Evolutionary conservation across 2,113 vertebrate genomes (phyloP), one percentile per base, ranked within the genome.

Genomic region (Eolophus roseicapilla): DNA sequence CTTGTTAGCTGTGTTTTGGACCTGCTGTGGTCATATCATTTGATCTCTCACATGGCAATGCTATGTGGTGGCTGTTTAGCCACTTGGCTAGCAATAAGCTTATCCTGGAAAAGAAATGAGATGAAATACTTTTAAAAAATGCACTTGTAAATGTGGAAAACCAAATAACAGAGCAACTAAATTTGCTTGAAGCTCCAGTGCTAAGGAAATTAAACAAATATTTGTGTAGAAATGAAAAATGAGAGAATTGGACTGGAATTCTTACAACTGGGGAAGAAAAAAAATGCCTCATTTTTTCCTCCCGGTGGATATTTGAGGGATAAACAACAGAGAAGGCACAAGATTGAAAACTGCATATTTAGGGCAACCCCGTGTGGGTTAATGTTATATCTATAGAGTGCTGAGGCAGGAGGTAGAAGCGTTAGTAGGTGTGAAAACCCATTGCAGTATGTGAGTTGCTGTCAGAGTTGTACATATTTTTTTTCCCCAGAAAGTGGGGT

Each of bases 41-140:
- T 91, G 69, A 84, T 93, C 64, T 94, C 69, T 60, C 88, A 93
- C 55, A 9, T 65, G 80, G 77, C 82, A 96, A 79, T 4, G 2
- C 78, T 82, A 6, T 49, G 50, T 60, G 31, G 70, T 74, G 74
- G 21, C 88, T 94, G 82, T 52, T 93, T 90, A 86, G 76, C 59
- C 3, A 6, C 71, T 82, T 95, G 88, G 80, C 44, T 35, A 65
- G 78, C 90, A 94, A 60, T 63, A 59, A 93, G 85, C 50, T 93
- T 92, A 82, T 85, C 44, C 81, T 96, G 96, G 95, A 90, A 87
- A 92, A 93, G 82, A 81, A 96, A 92, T 91, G n/a, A 65, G 62
- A 71, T 91, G 0, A 91, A 94, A 93, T 90, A 53, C 39, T 88
- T 93, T 8, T 5, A 4, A 95, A 86, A 94, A 95, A 92, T 89